Base-by-base conservation (phyloP, 2,113 vertebrate genomes). In the Anhinga anhinga region DNA sequence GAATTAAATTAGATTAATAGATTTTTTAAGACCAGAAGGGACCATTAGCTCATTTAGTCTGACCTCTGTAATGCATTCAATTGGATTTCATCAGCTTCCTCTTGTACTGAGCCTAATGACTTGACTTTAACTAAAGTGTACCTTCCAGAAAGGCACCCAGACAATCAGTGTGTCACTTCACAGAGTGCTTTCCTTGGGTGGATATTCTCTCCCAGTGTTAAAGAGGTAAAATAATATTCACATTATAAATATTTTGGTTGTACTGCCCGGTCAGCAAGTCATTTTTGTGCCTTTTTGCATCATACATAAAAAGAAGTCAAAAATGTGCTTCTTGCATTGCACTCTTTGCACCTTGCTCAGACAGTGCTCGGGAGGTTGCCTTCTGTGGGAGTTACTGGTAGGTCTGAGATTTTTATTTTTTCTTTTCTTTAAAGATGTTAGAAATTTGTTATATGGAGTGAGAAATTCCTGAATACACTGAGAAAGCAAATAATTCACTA, bases 1-100 rank as follows among this genome's bases (percentile, higher is more conserved):
- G 93, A 96, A 96, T 93, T 96, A 94, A 96, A 97, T 97, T 94
- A 96, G 93, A 96, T 96, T 95, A 97, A 96, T 96, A 95, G 95
- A 96, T 97, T 97, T 97, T 96, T 96, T 94, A 95, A 96, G 93
- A 97, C 93, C 92, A 97, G 93, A 88, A 96, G 95, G 90, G 92
- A 73, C 93, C 92, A 91, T 95, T 96, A 97, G 90, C 90, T 97
- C 96, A 93, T 96, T 96, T 94, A 94, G 66, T 53, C 92, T 96
- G 96, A 96, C 96, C 96, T 97, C 95, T 96, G 90, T 96, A 93
- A 91, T 95, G 82, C 74, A 80, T 93, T 96, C n/a, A 4, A 95
- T 96, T 94, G 96, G 95, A 97, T 96, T 97, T 96, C 93, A 91
- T 93, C 82, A 0, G 10, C 93, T 96, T 93, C 90, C 66, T 87